These are phyloP conservation scores for Typhlomys cinereus DNA, from an alignment of 2,113 vertebrate genomes.

Conservation along the genomic window DNA sequence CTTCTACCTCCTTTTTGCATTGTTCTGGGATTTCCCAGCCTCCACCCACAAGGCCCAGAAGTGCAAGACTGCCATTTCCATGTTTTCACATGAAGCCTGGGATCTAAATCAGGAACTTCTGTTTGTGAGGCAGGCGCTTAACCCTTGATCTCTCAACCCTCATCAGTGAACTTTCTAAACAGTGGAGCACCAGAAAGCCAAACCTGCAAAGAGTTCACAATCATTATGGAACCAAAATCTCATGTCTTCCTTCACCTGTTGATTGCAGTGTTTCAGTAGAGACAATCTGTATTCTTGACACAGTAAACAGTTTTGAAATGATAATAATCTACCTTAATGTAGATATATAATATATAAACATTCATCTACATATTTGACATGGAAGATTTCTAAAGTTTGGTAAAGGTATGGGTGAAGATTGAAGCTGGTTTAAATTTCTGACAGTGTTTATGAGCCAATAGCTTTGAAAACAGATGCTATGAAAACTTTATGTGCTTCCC, in stretches of 20 bases:
- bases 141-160: no score
- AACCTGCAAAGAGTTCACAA: not conserved
- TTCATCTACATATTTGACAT: not conserved
- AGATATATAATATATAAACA: not conserved
- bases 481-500: fast-evolving
- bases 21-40: no score
- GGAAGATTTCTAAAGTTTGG: not conserved
- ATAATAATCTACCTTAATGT: not conserved
- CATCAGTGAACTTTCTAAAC: slow-evolving; percentile 34
- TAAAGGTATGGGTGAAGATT: not conserved
- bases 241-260: not conserved
- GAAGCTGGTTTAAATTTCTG: slow-evolving; percentile 41
- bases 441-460: not conserved
- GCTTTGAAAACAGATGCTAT: not conserved
- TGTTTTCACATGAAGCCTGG: no score
- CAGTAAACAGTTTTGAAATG: not conserved
- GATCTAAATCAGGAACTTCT: no score
- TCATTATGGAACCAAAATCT: not conserved
- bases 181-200: not conserved
- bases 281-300: not conserved
- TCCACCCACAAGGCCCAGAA: no score
- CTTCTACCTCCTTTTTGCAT: no score
- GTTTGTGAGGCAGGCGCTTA: no score
- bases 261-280: not conserved
- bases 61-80: no score